Conservation (phyloP, 2,888 invertebrate genomes). For the Syrista parreyssii region DNA sequence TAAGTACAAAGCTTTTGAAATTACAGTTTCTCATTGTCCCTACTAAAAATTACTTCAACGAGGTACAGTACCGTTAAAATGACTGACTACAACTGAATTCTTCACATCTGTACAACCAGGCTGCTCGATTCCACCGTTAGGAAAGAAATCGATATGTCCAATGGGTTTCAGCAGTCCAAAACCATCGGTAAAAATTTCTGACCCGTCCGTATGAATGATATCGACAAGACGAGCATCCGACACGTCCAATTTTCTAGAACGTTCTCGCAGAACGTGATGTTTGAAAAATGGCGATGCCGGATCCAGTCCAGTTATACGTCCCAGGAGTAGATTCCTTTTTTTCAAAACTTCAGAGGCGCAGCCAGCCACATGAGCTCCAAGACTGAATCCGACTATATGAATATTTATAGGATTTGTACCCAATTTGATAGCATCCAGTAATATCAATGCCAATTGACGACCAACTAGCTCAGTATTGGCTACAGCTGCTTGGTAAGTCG, state of each 20-base stretch:
- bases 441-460: slow-evolving; percentile 69
- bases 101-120: slow-evolving; percentile 71
- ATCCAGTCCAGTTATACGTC: slow-evolving; percentile 73
- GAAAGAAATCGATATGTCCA: slow-evolving; percentile 73
- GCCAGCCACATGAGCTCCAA: slow-evolving; percentile 73
- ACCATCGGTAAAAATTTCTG: slow-evolving; percentile 71
- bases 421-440: slow-evolving; percentile 66
- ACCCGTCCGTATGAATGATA: slow-evolving; percentile 77
- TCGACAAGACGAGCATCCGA: slow-evolving; percentile 76
- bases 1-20: neutral
- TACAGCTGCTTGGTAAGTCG: slow-evolving; percentile 70
- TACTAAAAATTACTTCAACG: neutral
- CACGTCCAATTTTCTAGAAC: slow-evolving; percentile 71
- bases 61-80: slow-evolving; percentile 65
- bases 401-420: slow-evolving; percentile 66
- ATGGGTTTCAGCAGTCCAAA: slow-evolving; percentile 72
- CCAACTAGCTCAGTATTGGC: slow-evolving; percentile 73
- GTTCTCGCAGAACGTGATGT: slow-evolving; percentile 68
- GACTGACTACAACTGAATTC: slow-evolving; percentile 70
- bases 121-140: slow-evolving; percentile 73
- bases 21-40: neutral
- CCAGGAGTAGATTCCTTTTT: slow-evolving; percentile 63
- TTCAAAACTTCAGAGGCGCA: slow-evolving; percentile 71
- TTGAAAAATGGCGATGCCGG: slow-evolving; percentile 73
- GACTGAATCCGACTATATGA: slow-evolving; percentile 72